Evolutionary conservation across 2,113 vertebrate genomes (phyloP).

Genomic region (Smithornis capensis): DNA sequence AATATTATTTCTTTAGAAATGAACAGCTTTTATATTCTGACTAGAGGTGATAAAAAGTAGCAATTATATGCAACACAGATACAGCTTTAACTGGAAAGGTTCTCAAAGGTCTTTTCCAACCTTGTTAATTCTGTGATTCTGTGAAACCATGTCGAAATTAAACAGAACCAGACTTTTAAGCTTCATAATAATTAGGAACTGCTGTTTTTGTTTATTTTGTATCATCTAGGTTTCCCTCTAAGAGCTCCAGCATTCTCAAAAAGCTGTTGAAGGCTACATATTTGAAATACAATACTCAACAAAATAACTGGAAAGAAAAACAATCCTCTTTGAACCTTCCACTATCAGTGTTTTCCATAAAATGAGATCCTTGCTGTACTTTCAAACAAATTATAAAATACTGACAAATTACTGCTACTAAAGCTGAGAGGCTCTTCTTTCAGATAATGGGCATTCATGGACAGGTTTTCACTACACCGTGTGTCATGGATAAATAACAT

Average conservation of each 20-base stretch:
- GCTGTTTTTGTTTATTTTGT: background rate
- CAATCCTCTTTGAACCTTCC: background rate
- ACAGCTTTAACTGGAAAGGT: background rate
- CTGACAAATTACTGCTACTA: background rate
- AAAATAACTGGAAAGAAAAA: background rate
- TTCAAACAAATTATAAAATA: background rate
- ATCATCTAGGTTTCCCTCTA: background rate
- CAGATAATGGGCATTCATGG: background rate
- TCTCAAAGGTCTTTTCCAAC: too few species aligned
- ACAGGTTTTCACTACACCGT: background rate
- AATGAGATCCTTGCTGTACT: background rate
- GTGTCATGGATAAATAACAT: background rate
- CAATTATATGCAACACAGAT: background rate
- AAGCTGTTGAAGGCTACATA: background rate
- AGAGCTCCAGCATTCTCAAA: background rate
- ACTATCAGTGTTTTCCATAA: background rate
- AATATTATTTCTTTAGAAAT: background rate
- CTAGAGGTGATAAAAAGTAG: background rate
- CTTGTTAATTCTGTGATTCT: too few species aligned
- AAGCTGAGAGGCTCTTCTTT: background rate
- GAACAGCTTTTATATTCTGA: background rate
- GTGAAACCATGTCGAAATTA: background rate
- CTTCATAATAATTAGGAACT: background rate
- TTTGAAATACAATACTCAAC: background rate
- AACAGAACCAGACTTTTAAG: background rate